phyloP scores from a whole-genome alignment of 2,888 invertebrate species.

The Pyrochroa serraticornis region DNA sequence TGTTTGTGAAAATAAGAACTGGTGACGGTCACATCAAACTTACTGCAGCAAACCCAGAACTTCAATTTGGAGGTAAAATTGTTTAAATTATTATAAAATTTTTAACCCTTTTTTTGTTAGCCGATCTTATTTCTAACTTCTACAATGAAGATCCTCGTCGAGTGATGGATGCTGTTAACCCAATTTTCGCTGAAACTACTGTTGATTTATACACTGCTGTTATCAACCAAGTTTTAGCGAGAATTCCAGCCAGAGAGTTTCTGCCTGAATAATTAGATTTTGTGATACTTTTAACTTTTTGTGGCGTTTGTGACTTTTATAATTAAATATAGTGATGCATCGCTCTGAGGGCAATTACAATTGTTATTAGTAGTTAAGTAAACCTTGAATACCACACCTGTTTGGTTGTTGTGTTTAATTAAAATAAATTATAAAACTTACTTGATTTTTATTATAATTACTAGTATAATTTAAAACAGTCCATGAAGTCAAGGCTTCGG shows the following conservation, averaged over 20 bases:
- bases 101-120: too few relatives aligned
- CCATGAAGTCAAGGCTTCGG: too few relatives aligned
- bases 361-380: too few relatives aligned
- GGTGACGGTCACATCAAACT: conserved; percentile 66
- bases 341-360: too few relatives aligned
- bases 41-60: conserved; percentile 62
- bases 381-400: too few relatives aligned
- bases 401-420: too few relatives aligned
- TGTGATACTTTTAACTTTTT: not conserved
- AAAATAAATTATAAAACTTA: too few relatives aligned
- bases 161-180: conserved; percentile 71
- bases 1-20: conserved; percentile 66
- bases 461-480: too few relatives aligned
- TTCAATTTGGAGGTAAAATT: conserved; percentile 63
- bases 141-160: conserved; percentile 72
- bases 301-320: not conserved
- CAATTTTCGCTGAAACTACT: conserved; percentile 71
- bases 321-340: not conserved
- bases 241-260: conserved; percentile 66
- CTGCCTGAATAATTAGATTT: conserved; percentile 54
- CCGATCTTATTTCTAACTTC: conserved; percentile 70
- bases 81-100: not conserved
- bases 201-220: conserved; percentile 67
- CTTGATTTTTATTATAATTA: too few relatives aligned
- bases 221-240: conserved; percentile 65